Evolutionary conservation across 2,113 vertebrate species (phyloP), one percentile per base, ranked within the genome.

Genomic region (Cavia aperea): DNA sequence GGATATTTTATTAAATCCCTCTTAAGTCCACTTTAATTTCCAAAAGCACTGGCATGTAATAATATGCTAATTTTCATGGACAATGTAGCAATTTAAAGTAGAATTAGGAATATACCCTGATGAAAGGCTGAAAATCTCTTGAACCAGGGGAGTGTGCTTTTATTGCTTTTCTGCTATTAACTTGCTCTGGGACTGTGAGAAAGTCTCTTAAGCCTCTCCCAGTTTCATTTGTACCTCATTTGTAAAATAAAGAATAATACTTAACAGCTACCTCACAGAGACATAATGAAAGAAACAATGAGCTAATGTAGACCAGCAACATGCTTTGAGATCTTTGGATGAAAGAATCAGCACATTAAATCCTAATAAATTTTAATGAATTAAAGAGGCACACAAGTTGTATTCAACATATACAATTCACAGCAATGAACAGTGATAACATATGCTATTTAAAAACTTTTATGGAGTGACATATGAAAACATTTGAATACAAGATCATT

Each of bases 91-190:
- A 63, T 93, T 92, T 92, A 86, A 86, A 93, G 84, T 65, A 75
- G 91, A 93, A 93, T 94, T 93, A 91, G 65, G 43, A 60, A 89
- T 94, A 90, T 62, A 90, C 33, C 84, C 90, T 87, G 51, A 94
- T 63, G 81, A 94, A 89, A 94, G 91, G 66, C 6, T 85, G 85
- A 91, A 92, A 91, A 95, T 92, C 84, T 93, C 85, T 94, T 75
- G 73, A 91, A 85, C 65, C 89, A 68, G 36, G 63, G 7, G 36
- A 89, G 73, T 88, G 72, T 23, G 63, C 43, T 58, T 94, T 96
- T 94, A 96, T 86, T 96, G 88, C 91, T 91, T 94, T 92, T 92
- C 89, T 93, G 88, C 92, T 92, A 81, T 95, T 94, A 93, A 92
- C 77, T 83, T 93, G 94, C 93, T 95, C 78, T 94, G 92, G 84